Conservation (phyloP, 2,888 invertebrate genomes). For the Idaea straminata region DNA sequence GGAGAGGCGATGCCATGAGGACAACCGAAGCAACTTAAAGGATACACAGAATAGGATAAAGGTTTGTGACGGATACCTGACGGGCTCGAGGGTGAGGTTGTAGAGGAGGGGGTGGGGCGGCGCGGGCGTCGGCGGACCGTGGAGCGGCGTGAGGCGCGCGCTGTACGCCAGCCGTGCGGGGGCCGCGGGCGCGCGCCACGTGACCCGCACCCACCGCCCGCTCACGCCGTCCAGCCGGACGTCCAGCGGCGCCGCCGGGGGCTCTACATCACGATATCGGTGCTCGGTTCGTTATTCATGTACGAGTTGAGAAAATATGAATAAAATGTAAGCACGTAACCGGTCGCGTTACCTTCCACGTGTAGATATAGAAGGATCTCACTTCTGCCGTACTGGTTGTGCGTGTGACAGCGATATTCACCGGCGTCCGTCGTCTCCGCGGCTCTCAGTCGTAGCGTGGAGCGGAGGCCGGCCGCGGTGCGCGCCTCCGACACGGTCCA, state of each 20-base stretch:
- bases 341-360: constrained; percentile 78
- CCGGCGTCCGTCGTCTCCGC: constrained; percentile 86
- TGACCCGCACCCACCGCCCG: constrained; percentile 79
- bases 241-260: constrained; percentile 83
- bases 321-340: background rate
- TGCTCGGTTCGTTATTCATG: too few species aligned
- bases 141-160: constrained; percentile 6
- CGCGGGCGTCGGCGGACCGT: constrained; percentile 40
- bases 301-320: background rate
- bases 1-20: background rate
- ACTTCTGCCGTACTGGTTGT: constrained; percentile 84
- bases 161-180: constrained; percentile 15
- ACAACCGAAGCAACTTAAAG: too few species aligned
- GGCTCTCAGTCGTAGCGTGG: constrained; percentile 82
- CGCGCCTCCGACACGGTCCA: constrained; percentile 84
- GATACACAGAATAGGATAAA: background rate
- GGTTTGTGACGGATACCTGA: constrained; percentile 28
- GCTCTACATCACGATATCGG: constrained; percentile 65
- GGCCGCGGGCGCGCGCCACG: constrained; percentile 64
- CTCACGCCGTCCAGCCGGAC: constrained; percentile 81
- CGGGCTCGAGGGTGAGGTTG: constrained; percentile 36
- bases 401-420: constrained; percentile 85
- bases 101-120: constrained; percentile 36
- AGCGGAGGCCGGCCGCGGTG: constrained; percentile 83
- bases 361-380: constrained; percentile 83